Base-by-base conservation (phyloP, 2,888 invertebrate genomes). In the Brachyptera risi region DNA sequence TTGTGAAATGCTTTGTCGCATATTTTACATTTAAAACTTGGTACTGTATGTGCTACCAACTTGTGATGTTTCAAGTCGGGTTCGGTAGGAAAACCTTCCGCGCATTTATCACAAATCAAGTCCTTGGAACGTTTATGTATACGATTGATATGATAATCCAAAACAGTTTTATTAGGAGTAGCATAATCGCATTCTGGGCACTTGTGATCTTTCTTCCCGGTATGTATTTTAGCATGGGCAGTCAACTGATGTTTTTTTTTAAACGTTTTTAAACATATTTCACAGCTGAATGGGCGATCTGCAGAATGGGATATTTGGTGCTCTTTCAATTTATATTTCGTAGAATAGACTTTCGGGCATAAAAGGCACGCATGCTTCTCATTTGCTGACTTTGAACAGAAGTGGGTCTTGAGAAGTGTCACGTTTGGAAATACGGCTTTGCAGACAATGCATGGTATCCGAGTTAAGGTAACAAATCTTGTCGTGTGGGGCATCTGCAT, bases 1-100 rank as follows among this genome's bases (percentile, higher is more conserved):
- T 73, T 71, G 1, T 65, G 65, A 40, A 72, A 74, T 1, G 65
- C 62, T 44, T 68, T 71, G 38, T 57, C 56, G 62, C 74, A 74
- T 2, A 69, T 56, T 2, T 70, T 66, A 58, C 74, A 74, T 1
- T 60, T 56, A 44, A 70, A 68, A 3, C 65, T 56, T 17, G 66
- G 69, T 40, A 62, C 27, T 4, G 27, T 27, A 26, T 62, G 62
- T 21, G 49, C 35, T 5, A 40, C 42, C n/a, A n/a, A n/a, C 13
- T 44, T 37, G 35, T 62, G 62, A n/a, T 38, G 21, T 26, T 62
- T 40, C n/a, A 62, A 27, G 31, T 51, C 58, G 2, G 26, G 21
- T 1, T n/a, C 35, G 2, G 58, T 51, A n/a, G 35, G 58, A n/a
- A 50, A 38, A n/a, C 58, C 54, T n/a, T 59, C 40, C 4, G 26